Conservation (phyloP, 2,797 vertebrate species). For the Channallabes apus region DNA sequence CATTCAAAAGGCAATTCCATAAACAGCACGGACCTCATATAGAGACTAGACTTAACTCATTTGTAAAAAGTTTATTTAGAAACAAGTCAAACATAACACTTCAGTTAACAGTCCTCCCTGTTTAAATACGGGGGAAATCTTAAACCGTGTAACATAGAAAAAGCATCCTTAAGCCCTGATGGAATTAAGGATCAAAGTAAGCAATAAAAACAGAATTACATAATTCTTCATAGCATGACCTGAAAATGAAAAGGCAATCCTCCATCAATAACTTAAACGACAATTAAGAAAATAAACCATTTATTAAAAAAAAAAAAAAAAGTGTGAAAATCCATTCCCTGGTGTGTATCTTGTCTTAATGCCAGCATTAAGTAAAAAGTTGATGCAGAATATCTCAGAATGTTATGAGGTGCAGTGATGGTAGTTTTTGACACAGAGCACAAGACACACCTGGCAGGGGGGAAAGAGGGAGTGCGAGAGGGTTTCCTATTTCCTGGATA, state of each 20-base stretch:
- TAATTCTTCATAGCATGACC: constrained; percentile 83
- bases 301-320: constrained; percentile 46
- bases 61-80: constrained; percentile 87
- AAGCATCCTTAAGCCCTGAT: constrained; percentile 76
- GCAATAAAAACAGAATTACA: constrained; percentile 72
- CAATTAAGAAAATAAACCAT: constrained; percentile 71
- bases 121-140: constrained; percentile 59
- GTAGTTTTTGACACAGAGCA: constrained; percentile 52
- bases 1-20: too few relatives aligned
- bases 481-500: constrained; percentile 37
- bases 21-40: background rate
- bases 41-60: background rate
- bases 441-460: constrained; percentile 52
- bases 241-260: constrained; percentile 62
- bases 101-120: constrained; percentile 63
- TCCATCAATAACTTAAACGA: constrained; percentile 90
- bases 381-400: constrained; percentile 59
- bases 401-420: constrained; percentile 55
- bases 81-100: constrained; percentile 78
- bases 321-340: constrained; percentile 64
- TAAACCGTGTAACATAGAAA: constrained; percentile 70
- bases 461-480: constrained; percentile 12
- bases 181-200: constrained; percentile 76
- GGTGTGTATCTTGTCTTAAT: constrained; percentile 81
- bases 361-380: constrained; percentile 92